Evolutionary conservation across 2,113 vertebrate species (phyloP), one percentile per base, ranked within the genome.

Genomic region (Psittacus erithacus): DNA sequence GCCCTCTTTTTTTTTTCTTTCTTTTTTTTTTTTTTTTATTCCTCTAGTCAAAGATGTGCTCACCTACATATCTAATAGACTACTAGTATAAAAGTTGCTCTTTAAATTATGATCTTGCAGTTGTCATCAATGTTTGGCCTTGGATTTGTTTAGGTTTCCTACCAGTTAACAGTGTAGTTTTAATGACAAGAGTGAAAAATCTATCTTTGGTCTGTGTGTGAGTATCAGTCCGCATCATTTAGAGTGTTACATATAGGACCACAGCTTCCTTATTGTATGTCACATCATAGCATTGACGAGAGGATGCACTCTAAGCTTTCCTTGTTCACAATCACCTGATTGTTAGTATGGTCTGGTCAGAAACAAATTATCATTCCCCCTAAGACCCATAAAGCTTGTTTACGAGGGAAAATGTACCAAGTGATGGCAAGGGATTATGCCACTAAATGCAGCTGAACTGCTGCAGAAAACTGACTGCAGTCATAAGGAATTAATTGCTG

Each of bases 131-230:
- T 88, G 41, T 81, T 86, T 83, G 49, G 69, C 64, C 43, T 74
- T 78, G 84, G n/a, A 62, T 95, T 91, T 91, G 50, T 71, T 90
- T 86, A 47, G 38, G 52, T 86, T 84, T 9, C 9, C 50, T 92
- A 22, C 19, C 19, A 49, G 53, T 6, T 80, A 60, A 18, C 12
- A 9, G 35, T 65, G 43, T 15, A 15, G 5, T 57, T 86, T 62
- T 80, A 83, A 69, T 47, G 19, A 35, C 31, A 23, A 17, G 23
- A 76, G 7, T 88, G 63, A 80, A 75, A 92, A 86, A 53, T 28
- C 8, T 71, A 79, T 5, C 49, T 74, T 88, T 68, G 25, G 38
- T 81, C 53, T 88, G 39, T 38, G 14, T 69, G 13, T 60, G 33
- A 23, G 39, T 69, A 16, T 43, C 41, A 52, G 57, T 82, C 20